phyloP scores from a whole-genome alignment of 2,888 invertebrate species.

The Papilio protenor region DNA sequence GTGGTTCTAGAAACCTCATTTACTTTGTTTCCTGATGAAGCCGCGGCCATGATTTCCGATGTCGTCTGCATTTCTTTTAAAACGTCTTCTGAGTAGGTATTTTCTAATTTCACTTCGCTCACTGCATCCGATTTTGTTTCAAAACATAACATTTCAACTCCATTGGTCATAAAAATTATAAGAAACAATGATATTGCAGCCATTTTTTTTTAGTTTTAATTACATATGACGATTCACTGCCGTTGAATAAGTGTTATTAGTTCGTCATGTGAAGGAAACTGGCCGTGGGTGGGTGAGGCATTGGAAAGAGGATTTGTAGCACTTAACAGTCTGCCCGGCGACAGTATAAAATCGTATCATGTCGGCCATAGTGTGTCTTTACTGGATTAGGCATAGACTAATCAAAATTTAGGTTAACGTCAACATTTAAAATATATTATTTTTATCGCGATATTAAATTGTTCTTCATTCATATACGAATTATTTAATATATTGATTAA shows the following conservation, averaged over 20 bases:
- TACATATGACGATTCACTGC: slow-evolving; percentile 50
- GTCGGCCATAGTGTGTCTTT: slow-evolving; percentile 64
- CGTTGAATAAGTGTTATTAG: slow-evolving; percentile 55
- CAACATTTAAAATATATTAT: not conserved
- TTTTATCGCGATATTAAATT: not conserved
- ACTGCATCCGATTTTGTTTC: slow-evolving; percentile 53
- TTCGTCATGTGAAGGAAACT: slow-evolving; percentile 60
- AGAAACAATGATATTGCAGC: slow-evolving; percentile 60
- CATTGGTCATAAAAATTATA: slow-evolving; percentile 63
- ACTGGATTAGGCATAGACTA: slow-evolving; percentile 66
- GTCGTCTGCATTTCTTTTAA: slow-evolving; percentile 68
- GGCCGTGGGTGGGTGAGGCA: slow-evolving; percentile 60
- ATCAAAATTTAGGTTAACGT: slow-evolving; percentile 4
- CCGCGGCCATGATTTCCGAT: slow-evolving; percentile 70
- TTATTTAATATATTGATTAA: not conserved
- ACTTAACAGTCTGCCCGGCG: slow-evolving; percentile 80
- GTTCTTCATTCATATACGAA: not conserved
- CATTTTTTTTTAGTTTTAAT: slow-evolving; percentile 56
- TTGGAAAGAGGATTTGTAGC: slow-evolving; percentile 79
- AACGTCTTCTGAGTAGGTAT: slow-evolving; percentile 54
- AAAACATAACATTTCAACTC: slow-evolving; percentile 59
- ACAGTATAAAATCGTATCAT: slow-evolving; percentile 76
- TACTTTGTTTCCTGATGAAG: slow-evolving; percentile 77
- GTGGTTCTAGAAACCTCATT: slow-evolving; percentile 62
- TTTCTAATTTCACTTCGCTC: slow-evolving; percentile 61